phyloP scores from a whole-genome alignment of 2,888 invertebrate genomes.

The Phortica okadai region DNA sequence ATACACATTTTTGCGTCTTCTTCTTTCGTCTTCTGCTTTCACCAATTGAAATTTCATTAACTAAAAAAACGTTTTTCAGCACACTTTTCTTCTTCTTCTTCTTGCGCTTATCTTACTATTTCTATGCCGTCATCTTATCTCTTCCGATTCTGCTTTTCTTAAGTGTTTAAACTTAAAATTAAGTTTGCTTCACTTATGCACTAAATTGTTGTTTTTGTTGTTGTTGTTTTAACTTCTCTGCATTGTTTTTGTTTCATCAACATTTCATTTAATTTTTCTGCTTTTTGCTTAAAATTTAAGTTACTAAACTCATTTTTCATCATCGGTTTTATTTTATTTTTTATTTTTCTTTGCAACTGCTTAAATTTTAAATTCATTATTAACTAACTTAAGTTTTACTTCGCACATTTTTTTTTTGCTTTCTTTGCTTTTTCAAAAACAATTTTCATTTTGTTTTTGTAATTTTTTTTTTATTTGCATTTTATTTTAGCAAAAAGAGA shows the following conservation, averaged over 20 bases:
- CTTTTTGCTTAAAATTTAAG: conserved; percentile 45
- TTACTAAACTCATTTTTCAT: conserved; percentile 25
- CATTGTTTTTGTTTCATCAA: conserved; percentile 1
- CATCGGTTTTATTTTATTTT: neutral
- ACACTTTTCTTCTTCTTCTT: conserved; percentile 7
- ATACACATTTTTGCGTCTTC: conserved; percentile 1
- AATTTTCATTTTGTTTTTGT: conserved; percentile 44
- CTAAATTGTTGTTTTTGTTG: conserved; percentile 32
- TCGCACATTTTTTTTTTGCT: neutral
- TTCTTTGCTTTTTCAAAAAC: conserved; percentile 4
- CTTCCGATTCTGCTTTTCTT: conserved; percentile 37
- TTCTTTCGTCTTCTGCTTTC: neutral
- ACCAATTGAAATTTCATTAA: conserved; percentile 39
- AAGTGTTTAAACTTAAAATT: conserved; percentile 37
- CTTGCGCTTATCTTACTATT: neutral
- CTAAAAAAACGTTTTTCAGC: conserved; percentile 37
- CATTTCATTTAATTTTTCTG: neutral
- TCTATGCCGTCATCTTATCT: no score
- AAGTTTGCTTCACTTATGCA: conserved; percentile 12
- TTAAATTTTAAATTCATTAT: conserved; percentile 48
- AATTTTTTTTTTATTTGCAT: conserved; percentile 46
- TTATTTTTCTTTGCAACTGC: conserved; percentile 29
- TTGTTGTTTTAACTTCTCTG: neutral
- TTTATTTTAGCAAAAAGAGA: conserved; percentile 38
- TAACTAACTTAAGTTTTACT: conserved; percentile 41